phyloP scores from a whole-genome alignment of 2,113 vertebrate species.

The Pavo muticus region DNA sequence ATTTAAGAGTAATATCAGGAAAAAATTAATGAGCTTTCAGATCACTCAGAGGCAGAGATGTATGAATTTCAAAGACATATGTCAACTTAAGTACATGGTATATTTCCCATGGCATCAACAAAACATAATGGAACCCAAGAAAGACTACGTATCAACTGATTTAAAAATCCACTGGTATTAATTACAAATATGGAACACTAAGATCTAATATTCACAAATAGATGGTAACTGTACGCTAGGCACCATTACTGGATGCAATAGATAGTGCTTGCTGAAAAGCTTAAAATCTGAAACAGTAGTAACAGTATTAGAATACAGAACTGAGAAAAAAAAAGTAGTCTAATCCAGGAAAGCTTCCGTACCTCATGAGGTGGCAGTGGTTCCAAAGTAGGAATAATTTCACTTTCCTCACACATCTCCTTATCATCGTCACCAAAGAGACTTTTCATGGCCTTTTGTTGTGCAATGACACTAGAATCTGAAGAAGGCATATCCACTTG shows the following conservation, averaged over 20 bases:
- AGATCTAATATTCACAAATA: neutral
- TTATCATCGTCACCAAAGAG: slow-evolving; percentile 94
- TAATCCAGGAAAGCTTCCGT: neutral
- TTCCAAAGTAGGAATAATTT: slow-evolving; percentile 96
- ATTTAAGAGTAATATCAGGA: neutral
- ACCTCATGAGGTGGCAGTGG: slow-evolving; percentile 92
- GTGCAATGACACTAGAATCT: slow-evolving; percentile 84
- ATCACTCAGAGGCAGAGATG: neutral
- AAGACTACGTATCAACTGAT: neutral
- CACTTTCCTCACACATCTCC: slow-evolving; percentile 91
- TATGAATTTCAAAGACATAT: neutral
- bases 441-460: slow-evolving; percentile 93
- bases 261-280: neutral
- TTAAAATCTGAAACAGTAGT: neutral
- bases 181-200: neutral
- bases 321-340: neutral
- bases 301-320: neutral
- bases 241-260: neutral
- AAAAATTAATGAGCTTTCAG: neutral
- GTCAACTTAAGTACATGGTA: neutral
- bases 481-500: slow-evolving; percentile 84
- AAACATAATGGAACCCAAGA: neutral
- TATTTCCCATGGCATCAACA: neutral
- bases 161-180: neutral
- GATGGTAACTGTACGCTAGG: neutral